Evolutionary conservation across 2,113 vertebrate species (phyloP).

Genomic region (Etheostoma spectabile): DNA sequence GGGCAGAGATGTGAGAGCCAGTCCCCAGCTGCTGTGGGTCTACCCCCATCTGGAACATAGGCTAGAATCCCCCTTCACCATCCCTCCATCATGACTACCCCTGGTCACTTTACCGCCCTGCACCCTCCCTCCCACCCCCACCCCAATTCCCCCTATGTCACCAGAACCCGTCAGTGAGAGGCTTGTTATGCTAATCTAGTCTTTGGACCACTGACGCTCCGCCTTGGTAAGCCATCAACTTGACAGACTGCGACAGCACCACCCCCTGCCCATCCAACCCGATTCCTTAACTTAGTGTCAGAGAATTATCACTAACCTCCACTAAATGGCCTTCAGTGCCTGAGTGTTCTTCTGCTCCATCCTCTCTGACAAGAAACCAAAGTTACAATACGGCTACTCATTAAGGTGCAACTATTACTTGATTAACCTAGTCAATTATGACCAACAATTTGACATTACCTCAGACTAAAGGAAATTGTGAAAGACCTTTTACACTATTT

Average conservation of each 20-base stretch:
- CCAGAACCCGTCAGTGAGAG: slow-evolving; percentile 65
- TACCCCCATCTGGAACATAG: slow-evolving; percentile 86
- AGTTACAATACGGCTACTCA: neutral
- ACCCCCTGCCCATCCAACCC: slow-evolving; percentile 41
- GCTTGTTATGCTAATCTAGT: slow-evolving; percentile 98
- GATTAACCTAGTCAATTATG: neutral
- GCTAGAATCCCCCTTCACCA: slow-evolving; percentile 79
- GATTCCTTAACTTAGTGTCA: slow-evolving; percentile 47
- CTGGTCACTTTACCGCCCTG: slow-evolving; percentile 56
- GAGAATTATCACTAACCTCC: slow-evolving; percentile 51
- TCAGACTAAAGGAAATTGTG: neutral
- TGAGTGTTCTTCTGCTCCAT: slow-evolving; percentile 16
- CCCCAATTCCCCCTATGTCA: slow-evolving; percentile 69
- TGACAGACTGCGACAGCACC: slow-evolving; percentile 65
- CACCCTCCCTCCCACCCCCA: slow-evolving; percentile 75
- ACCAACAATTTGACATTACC: neutral
- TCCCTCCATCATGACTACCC: slow-evolving; percentile 54
- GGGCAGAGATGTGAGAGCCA: slow-evolving; percentile 73
- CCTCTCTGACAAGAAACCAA: slow-evolving; percentile 4
- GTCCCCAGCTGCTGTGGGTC: slow-evolving; percentile 94
- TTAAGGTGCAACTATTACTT: neutral
- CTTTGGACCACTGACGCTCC: slow-evolving; percentile 79
- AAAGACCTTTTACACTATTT: neutral
- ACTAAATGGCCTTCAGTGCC: slow-evolving; percentile 36
- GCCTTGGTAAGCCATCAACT: slow-evolving; percentile 86